These are phyloP conservation scores for Solenodon paradoxus DNA, from an alignment of 2,113 vertebrate species.

Conservation along the genomic window DNA sequence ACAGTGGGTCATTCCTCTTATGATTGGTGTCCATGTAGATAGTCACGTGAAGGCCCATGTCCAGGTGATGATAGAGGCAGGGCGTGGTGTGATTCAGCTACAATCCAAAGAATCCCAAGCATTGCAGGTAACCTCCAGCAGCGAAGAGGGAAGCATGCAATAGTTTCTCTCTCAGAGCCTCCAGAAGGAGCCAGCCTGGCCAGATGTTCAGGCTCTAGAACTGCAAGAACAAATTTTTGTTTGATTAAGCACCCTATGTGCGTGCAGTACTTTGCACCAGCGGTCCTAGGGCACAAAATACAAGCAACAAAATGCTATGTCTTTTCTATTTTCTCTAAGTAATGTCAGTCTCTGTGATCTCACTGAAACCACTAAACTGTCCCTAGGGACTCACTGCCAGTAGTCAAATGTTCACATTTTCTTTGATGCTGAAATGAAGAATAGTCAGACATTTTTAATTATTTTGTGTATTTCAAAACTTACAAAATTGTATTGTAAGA, in stretches of 20 bases:
- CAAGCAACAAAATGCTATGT: background rate
- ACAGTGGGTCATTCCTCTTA: background rate
- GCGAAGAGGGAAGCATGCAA: too few species aligned
- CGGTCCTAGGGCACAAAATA: background rate
- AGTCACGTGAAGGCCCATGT: background rate
- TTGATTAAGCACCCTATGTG: background rate
- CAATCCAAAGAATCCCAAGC: background rate
- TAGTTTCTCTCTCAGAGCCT: background rate
- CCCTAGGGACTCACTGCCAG: background rate
- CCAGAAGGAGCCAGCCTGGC: background rate
- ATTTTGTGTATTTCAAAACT: too few species aligned
- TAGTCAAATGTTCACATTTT: background rate
- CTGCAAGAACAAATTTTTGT: background rate
- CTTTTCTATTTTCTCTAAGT: background rate
- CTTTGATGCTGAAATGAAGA: background rate
- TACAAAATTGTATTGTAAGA: too few species aligned
- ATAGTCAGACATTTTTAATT: background rate
- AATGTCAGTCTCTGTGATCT: background rate
- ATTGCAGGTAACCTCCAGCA: background rate
- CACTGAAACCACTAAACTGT: too few species aligned
- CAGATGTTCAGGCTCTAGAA: background rate
- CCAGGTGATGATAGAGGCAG: background rate
- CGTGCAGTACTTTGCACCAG: background rate
- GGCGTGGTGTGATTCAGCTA: background rate
- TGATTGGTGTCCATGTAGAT: background rate